Conservation (phyloP, 2,113 vertebrate genomes). For the Passer domesticus region DNA sequence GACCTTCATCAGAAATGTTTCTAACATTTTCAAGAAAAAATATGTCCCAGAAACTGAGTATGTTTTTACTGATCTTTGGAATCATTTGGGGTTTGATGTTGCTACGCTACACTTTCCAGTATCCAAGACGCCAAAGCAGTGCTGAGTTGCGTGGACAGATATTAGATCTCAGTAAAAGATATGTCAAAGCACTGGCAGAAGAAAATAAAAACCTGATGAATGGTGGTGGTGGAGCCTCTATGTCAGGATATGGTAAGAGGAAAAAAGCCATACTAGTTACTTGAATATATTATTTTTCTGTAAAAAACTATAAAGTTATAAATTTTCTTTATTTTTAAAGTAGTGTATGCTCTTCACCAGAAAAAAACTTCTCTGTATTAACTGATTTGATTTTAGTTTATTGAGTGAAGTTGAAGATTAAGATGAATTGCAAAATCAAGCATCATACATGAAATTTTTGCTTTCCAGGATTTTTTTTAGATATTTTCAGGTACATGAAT, state of each 20-base stretch:
- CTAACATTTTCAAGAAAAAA: conserved; percentile 87
- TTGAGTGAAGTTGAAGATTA: not conserved
- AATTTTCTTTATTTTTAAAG: not conserved
- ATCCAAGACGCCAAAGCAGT: conserved; percentile 91
- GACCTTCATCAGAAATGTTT: conserved; percentile 81
- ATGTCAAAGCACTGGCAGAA: conserved; percentile 92
- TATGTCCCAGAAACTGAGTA: conserved; percentile 94
- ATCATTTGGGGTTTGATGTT: conserved; percentile 94
- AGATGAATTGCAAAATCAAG: not conserved
- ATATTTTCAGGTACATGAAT: not conserved
- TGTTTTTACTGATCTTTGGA: conserved; percentile 89
- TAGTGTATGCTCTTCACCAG: not conserved
- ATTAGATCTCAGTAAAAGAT: conserved; percentile 92
- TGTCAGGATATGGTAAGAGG: conserved; percentile 93
- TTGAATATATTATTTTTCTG: not conserved
- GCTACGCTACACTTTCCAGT: conserved; percentile 91
- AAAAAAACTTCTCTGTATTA: not conserved
- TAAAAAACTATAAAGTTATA: not conserved
- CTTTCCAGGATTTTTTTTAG: not conserved
- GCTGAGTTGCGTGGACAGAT: conserved; percentile 92
- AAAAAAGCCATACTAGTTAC: not conserved
- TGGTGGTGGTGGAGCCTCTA: conserved; percentile 83
- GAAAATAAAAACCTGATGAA: conserved; percentile 88
- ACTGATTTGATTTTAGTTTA: not conserved
- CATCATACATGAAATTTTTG: not conserved